A percentile compares a stretch with the other conserved stretches of the same genome.
phyloP scores from a whole-genome alignment of 2,888 invertebrate genomes.

The Dinocampus coccinellae region DNA sequence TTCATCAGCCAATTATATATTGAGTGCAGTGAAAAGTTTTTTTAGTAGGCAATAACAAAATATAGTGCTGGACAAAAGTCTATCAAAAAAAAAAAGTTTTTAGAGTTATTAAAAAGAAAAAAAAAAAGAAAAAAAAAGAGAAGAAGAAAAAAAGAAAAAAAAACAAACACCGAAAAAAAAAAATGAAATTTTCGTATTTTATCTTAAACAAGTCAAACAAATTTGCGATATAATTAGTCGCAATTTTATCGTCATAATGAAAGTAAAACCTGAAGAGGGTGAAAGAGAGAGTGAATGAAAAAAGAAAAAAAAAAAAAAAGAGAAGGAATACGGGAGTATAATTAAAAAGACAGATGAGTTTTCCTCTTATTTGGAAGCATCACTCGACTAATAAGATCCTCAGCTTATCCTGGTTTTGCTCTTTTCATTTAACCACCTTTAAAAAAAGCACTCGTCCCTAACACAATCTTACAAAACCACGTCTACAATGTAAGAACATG shows the following conservation, averaged over 20 bases:
- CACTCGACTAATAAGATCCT: background rate
- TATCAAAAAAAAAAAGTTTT: no score
- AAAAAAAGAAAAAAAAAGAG: background rate
- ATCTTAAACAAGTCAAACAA: background rate
- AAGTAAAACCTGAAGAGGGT: background rate
- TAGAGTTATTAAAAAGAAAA: background rate
- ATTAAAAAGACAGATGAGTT: background rate
- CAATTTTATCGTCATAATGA: background rate
- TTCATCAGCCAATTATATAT: background rate
- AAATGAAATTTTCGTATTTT: no score
- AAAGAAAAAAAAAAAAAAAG: no score
- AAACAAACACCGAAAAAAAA: no score
- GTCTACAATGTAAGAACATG: background rate
- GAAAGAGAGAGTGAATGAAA: background rate
- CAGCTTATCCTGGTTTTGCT: background rate
- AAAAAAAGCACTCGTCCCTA: background rate
- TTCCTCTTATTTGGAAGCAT: background rate
- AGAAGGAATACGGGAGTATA: background rate
- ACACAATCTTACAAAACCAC: background rate
- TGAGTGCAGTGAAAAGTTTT: background rate
- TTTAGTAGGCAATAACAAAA: background rate
- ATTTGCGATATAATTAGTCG: background rate
- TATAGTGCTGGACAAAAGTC: background rate
- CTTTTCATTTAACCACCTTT: background rate
- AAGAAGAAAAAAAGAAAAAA: background rate